Evolutionary conservation across 2,888 invertebrate species (phyloP), one percentile per base, ranked within the genome.

Genomic region (Ophioninae sp.): DNA sequence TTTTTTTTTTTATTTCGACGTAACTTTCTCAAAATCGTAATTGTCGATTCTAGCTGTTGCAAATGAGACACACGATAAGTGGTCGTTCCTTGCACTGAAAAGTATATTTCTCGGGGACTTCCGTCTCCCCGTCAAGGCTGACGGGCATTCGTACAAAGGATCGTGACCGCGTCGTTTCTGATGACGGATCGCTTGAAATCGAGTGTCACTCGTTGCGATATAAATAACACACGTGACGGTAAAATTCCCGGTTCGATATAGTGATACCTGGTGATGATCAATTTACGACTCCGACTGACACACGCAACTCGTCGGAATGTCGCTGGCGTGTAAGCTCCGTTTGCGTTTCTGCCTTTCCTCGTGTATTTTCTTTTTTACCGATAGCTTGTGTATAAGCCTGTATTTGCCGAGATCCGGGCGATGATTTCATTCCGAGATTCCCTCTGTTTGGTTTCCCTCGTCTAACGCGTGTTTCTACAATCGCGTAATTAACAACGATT

Each of bases 121-220:
- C 69, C 75, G 75, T 59, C 69, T 64, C 23, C 23, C 10, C 20
- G 13, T 13, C 22, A 61, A 59, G 71, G 10, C 71, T 71, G 58
- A 58, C 9, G 71, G 22, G 58, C 58, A 58, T n/a, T n/a, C n/a
- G n/a, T 23, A 37, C 56, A 58, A 39, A 58, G 20, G 67, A 67
- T 56, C 58, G 67, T 39, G 44, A 73, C 23, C 76, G 44, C 67
- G 65, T 68, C 58, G 30, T 22, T 20, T 23, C 63, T 73, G 22
- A 79, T 79, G 82, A 82, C 74, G 82, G 59, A 82, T 79, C 73
- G 51, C 73, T 78, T 41, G 68, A 61, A 82, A 78, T 82, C 82
- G 64, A 59, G 82, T 78, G 72, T 59, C 58, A 64, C 23, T 69
- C 65, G 17, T 20, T 9, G 37, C 44, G 39, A 59, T 77, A 73